Evolutionary conservation across 2,888 invertebrate genomes (phyloP).

Genomic region (Eupithecia pulchellata): DNA sequence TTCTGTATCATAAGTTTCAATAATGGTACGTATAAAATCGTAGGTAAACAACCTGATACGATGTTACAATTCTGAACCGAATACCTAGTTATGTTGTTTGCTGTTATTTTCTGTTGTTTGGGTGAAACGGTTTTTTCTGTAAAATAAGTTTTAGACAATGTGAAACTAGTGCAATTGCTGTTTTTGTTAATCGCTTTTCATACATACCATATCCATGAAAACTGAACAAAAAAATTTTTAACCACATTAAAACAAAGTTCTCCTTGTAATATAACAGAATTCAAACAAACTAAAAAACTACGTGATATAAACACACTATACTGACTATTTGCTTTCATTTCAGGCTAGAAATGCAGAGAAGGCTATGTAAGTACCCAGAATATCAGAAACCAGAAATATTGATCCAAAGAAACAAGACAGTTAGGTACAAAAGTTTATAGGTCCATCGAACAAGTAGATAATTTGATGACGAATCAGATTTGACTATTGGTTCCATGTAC

Average conservation of each 20-base stretch:
- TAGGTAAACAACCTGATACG: neutral
- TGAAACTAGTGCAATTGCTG: too few species aligned
- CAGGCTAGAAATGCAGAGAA: slow-evolving; percentile 99
- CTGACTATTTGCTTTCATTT: too few species aligned
- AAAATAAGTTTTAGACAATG: neutral
- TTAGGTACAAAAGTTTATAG: neutral
- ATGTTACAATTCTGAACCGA: too few species aligned
- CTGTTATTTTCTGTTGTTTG: neutral
- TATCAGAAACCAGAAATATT: neutral
- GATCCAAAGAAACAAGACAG: neutral
- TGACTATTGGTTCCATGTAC: neutral
- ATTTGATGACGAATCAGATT: neutral
- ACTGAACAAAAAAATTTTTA: too few species aligned
- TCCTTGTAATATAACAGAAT: too few species aligned
- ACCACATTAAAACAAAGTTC: too few species aligned
- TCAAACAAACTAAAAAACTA: neutral
- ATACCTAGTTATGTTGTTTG: too few species aligned
- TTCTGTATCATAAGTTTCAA: neutral
- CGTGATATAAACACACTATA: neutral
- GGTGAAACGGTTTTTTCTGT: neutral
- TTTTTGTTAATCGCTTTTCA: too few species aligned
- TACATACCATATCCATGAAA: too few species aligned
- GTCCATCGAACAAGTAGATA: neutral
- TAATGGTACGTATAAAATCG: neutral
- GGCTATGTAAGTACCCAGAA: slow-evolving; percentile 92